phyloP scores from a whole-genome alignment of 1,140 invertebrate species.

The Drosophila rufa region DNA sequence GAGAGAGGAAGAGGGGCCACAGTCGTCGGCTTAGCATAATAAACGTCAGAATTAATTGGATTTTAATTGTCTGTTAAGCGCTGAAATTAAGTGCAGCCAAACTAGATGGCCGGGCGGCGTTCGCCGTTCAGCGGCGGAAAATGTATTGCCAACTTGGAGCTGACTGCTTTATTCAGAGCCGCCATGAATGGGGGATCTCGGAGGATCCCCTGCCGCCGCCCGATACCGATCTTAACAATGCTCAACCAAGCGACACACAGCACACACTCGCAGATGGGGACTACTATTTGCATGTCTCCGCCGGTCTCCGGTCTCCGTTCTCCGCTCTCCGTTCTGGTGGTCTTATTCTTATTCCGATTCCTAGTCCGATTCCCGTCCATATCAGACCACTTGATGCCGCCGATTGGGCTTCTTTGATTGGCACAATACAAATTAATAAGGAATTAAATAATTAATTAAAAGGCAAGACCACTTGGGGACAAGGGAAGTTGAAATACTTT shows the following conservation, averaged over 20 bases:
- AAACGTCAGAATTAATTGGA: conserved; percentile 84
- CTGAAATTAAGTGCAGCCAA: conserved; percentile 83
- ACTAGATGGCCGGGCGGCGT: conserved; percentile 53
- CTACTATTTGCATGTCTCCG: conserved; percentile 66
- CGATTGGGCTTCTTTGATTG: conserved; percentile 31
- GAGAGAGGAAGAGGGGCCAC: conserved; percentile 18
- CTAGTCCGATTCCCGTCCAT: conserved; percentile 3
- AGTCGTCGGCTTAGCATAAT: conserved; percentile 79
- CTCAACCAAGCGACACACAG: conserved; percentile 75
- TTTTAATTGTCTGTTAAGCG: conserved; percentile 83
- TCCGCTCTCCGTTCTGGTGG: conserved; percentile 43
- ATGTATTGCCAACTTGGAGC: conserved; percentile 68
- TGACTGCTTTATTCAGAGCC: conserved; percentile 76
- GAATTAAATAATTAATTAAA: background rate
- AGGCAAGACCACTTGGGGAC: too few relatives aligned
- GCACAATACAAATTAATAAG: conserved; percentile 5
- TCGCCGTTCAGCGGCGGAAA: conserved; percentile 38
- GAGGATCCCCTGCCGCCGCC: conserved; percentile 36
- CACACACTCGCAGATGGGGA: conserved; percentile 25
- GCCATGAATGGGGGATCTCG: conserved; percentile 31
- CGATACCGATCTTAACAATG: conserved; percentile 75
- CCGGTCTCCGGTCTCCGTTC: conserved; percentile 4
- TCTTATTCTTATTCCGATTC: conserved; percentile 6
- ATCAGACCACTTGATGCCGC: conserved; percentile 11
- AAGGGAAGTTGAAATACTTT: too few relatives aligned